Conservation (phyloP, 2,888 invertebrate species). For the Panopea generosa region DNA sequence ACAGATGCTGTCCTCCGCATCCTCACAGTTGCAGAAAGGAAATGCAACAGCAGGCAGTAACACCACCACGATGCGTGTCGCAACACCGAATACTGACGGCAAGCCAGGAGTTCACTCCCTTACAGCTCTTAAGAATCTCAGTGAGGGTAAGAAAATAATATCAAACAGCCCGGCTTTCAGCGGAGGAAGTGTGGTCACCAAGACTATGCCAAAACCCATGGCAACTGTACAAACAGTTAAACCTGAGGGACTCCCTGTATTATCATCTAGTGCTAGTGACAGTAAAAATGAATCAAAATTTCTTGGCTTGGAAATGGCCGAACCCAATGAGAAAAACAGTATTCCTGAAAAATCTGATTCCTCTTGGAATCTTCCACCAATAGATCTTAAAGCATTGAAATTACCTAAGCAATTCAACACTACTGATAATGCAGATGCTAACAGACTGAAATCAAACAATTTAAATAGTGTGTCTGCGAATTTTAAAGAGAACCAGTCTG, state of each 20-base stretch:
- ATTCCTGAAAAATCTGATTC: conserved; percentile 9
- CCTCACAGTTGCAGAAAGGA: conserved; percentile 55
- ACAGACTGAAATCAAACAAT: neutral
- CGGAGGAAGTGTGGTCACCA: conserved; percentile 40
- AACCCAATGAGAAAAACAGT: neutral
- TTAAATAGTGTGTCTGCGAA: neutral
- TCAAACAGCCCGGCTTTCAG: conserved; percentile 45
- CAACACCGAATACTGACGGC: conserved; percentile 34
- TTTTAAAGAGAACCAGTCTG: neutral
- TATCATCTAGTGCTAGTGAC: conserved; percentile 5
- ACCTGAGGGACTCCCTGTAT: neutral
- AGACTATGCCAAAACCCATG: conserved; percentile 7
- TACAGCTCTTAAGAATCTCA: conserved; percentile 47
- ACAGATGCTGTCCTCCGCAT: conserved; percentile 28
- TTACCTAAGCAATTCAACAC: conserved; percentile 49
- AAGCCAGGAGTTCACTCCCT: conserved; percentile 37
- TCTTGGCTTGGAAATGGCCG: neutral
- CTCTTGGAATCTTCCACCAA: conserved; percentile 55
- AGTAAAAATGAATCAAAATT: neutral
- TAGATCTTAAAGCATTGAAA: conserved; percentile 52
- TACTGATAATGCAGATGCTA: neutral
- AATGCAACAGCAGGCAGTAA: conserved; percentile 26
- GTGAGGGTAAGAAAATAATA: conserved; percentile 47
- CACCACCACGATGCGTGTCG: conserved; percentile 47
- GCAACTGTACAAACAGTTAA: conserved; percentile 15